These are phyloP conservation scores for Nothoprocta perdicaria DNA, from an alignment of 2,113 vertebrate species.

Conservation along the genomic window DNA sequence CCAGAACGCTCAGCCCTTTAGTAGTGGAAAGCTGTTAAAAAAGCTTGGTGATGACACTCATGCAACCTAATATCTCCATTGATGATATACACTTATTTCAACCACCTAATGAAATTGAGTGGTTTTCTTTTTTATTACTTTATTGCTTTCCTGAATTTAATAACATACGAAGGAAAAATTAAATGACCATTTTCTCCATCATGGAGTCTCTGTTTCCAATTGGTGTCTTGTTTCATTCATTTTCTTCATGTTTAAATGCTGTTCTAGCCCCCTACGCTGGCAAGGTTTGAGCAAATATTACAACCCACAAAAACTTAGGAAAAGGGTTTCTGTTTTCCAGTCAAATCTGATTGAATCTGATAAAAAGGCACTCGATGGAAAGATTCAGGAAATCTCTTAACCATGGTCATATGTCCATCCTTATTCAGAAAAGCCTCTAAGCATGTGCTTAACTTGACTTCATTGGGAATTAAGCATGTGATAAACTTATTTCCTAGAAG, in stretches of 20 bases:
- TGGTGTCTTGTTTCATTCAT: constrained; percentile 59
- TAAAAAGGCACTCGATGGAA: constrained; percentile 9
- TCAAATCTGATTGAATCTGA: constrained; percentile 2
- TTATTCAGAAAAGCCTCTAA: constrained; percentile 32
- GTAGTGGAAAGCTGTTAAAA: background rate
- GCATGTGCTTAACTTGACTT: background rate
- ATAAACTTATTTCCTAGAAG: background rate
- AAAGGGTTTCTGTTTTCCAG: constrained; percentile 47
- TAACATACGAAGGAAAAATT: constrained; percentile 49
- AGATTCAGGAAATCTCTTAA: constrained; percentile 48
- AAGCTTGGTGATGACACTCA: constrained; percentile 51
- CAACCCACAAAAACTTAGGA: constrained; percentile 19
- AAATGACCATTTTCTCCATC: constrained; percentile 43
- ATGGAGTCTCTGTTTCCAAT: constrained; percentile 58
- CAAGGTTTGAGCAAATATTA: constrained; percentile 49
- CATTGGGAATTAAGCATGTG: background rate
- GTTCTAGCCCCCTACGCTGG: background rate
- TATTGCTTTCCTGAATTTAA: constrained; percentile 48
- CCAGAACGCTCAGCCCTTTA: constrained; percentile 16
- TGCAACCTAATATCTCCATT: constrained; percentile 54
- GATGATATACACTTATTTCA: constrained; percentile 57
- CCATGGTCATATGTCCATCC: background rate
- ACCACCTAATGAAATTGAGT: constrained; percentile 55
- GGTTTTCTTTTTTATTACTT: constrained; percentile 32
- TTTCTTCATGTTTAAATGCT: constrained; percentile 25